phyloP scores from a whole-genome alignment of 2,113 vertebrate species.

The Colaptes auratus region DNA sequence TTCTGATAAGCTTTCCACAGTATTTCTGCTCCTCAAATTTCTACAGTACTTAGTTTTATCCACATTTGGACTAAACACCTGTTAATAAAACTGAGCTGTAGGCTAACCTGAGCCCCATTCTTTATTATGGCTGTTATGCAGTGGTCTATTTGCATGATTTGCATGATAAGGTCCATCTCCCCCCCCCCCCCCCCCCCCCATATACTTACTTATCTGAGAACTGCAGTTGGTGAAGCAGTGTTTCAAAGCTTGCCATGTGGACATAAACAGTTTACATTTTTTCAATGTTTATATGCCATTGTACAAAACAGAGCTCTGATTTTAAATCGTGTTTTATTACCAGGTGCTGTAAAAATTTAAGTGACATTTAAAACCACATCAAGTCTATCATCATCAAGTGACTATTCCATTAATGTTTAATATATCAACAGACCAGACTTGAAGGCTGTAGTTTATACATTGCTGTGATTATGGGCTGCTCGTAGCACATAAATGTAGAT shows the following conservation, averaged over 20 bases:
- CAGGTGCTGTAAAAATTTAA: not conserved
- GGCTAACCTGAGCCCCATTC: not conserved
- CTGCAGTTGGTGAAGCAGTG: not conserved
- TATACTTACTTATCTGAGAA: not conserved
- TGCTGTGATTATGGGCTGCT: not conserved
- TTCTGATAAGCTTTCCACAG: not conserved
- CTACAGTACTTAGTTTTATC: not conserved
- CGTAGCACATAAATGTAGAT: not conserved
- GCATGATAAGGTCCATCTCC: not conserved
- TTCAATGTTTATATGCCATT: not conserved
- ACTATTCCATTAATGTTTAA: not conserved
- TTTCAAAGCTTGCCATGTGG: not conserved
- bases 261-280: not conserved
- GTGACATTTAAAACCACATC: not conserved
- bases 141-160: not conserved
- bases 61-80: not conserved
- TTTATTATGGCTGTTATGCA: not conserved
- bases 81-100: not conserved
- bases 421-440: not conserved
- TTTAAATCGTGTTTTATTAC: not conserved
- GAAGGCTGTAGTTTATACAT: not conserved
- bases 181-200: not conserved
- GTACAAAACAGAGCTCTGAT: not conserved
- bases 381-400: not conserved
- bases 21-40: not conserved